Evolutionary conservation across 2,113 vertebrate species (phyloP).

Genomic region (Fregetta grallaria): DNA sequence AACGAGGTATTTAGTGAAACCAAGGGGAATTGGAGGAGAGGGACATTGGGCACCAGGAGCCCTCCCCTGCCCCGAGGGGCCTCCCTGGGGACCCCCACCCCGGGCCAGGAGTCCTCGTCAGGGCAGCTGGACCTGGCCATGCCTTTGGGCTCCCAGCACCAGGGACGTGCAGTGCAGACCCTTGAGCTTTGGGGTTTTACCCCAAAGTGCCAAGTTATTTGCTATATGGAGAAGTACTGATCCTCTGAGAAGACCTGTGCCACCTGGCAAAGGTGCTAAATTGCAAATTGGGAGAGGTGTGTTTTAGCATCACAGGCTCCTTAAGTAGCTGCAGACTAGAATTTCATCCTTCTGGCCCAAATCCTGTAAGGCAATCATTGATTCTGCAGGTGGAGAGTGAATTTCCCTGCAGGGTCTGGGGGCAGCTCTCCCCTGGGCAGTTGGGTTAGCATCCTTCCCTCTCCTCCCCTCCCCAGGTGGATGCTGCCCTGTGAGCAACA

Average conservation of each 20-base stretch:
- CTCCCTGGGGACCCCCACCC: not conserved
- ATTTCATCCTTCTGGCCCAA: not conserved
- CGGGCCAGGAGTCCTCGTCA: not conserved
- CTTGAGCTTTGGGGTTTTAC: not conserved
- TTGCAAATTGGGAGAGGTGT: not conserved
- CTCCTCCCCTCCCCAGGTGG: rapidly evolving
- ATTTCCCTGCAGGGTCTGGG: too few species aligned
- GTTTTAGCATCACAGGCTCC: too few species aligned
- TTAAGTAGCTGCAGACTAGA: not conserved
- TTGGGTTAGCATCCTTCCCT: not conserved
- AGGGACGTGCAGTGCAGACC: rapidly evolving
- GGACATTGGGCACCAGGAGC: rapidly evolving
- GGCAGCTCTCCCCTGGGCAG: not conserved
- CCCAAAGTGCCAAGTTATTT: not conserved
- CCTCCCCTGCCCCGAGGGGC: not conserved
- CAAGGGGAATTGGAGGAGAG: not conserved
- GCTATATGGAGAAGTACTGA: not conserved
- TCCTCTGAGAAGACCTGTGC: not conserved
- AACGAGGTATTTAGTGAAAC: not conserved
- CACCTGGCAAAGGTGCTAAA: not conserved
- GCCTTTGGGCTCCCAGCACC: rapidly evolving
- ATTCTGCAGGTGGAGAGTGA: not conserved
- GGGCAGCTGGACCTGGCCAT: not conserved
- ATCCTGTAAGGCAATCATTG: not conserved
- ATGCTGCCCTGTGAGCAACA: not conserved